These are phyloP conservation scores for Entomyzon cyanotis DNA, from an alignment of 2,113 vertebrate species.

Conservation along the genomic window DNA sequence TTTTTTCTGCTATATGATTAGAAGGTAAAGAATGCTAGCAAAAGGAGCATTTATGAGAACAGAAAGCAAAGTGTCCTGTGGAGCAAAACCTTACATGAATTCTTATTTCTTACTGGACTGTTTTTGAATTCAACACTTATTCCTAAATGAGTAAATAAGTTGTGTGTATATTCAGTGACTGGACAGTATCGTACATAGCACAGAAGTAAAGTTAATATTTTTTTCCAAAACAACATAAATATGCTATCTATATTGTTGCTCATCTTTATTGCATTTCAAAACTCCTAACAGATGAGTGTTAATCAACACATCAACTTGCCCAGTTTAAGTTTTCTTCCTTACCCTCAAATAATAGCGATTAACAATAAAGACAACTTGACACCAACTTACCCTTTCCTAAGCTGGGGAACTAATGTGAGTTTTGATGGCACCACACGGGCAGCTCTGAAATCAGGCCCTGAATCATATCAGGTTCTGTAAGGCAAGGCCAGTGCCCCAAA, in stretches of 20 bases:
- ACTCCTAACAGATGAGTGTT: neutral
- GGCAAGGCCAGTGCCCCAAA: neutral
- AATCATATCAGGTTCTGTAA: neutral
- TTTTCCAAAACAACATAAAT: neutral
- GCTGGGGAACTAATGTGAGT: neutral
- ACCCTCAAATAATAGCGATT: neutral
- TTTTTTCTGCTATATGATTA: neutral
- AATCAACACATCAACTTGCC: neutral
- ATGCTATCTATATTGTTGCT: neutral
- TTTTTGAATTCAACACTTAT: neutral
- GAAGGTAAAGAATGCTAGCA: neutral
- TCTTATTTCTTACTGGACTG: neutral
- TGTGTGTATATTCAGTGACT: neutral
- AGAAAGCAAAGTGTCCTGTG: neutral
- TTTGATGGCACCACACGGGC: neutral
- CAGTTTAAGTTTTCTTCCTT: neutral
- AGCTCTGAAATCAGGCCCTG: neutral
- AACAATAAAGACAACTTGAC: neutral
- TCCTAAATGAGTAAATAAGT: neutral
- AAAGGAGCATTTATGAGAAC: neutral
- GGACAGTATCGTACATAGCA: neutral
- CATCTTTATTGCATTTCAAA: neutral
- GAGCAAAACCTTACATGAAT: neutral
- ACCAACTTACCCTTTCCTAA: neutral
- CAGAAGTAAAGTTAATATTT: neutral